These are phyloP conservation scores for Macaria liturata DNA, from an alignment of 2,888 invertebrate species.

Conservation along the genomic window DNA sequence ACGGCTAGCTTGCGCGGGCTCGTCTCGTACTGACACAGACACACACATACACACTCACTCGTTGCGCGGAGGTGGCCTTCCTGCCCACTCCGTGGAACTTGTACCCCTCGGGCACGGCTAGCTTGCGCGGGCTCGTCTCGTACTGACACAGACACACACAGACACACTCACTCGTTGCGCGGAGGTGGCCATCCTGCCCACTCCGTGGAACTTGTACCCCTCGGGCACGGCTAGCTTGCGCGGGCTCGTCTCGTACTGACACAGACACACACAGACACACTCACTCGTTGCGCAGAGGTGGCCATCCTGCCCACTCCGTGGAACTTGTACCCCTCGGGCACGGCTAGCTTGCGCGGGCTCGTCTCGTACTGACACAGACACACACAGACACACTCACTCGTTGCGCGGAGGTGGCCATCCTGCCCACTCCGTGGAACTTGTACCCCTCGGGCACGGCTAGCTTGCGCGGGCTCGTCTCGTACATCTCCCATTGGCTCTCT, in stretches of 20 bases:
- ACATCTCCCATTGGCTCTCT: constrained; percentile 26
- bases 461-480: constrained; percentile 42
- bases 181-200: constrained; percentile 26
- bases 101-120: constrained; percentile 46
- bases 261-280: no score
- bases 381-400: no score
- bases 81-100: constrained; percentile 39
- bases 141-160: no score
- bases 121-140: constrained; percentile 43
- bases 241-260: constrained; percentile 37
- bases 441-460: not conserved
- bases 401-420: constrained; percentile 6
- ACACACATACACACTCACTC: constrained; percentile 33
- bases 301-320: constrained; percentile 35
- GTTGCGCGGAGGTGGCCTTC: not conserved
- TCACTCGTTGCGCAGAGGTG: no score
- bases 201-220: constrained; percentile 42
- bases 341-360: constrained; percentile 42
- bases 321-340: constrained; percentile 46
- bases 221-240: constrained; percentile 44
- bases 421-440: constrained; percentile 25
- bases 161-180: no score
- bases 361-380: constrained; percentile 20
- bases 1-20: no score
- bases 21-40: constrained; percentile 21